A percentile compares a stretch with the other conserved stretches of the same genome.
These are phyloP conservation scores for Oasisia sp. DNA, from an alignment of 2,888 invertebrate species.

Conservation along the genomic window DNA sequence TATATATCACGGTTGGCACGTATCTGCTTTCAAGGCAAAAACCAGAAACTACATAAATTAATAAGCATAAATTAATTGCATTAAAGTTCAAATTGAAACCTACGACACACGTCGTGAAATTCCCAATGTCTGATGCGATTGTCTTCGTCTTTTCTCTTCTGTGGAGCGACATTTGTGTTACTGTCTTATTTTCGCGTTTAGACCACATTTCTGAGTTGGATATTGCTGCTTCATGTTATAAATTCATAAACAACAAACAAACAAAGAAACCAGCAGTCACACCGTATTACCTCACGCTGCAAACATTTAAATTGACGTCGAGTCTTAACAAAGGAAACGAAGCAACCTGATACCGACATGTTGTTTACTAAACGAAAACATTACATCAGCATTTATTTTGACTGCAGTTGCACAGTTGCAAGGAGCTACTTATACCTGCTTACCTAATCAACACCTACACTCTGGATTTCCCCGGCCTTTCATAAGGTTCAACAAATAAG, in stretches of 20 bases:
- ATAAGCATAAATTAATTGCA: background rate
- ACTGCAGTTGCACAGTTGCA: background rate
- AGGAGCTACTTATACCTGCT: background rate
- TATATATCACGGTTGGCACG: too few relatives aligned
- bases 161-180: background rate
- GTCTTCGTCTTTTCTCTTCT: background rate
- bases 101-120: background rate
- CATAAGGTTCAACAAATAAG: too few relatives aligned
- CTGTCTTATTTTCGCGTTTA: background rate
- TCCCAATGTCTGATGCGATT: background rate
- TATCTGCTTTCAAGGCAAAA: too few relatives aligned
- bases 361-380: background rate
- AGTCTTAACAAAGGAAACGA: background rate
- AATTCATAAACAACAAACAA: background rate
- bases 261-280: background rate
- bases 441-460: background rate
- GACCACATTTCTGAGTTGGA: background rate
- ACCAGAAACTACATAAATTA: background rate
- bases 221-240: background rate
- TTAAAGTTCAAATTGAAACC: background rate
- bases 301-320: background rate
- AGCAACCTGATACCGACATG: background rate
- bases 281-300: background rate
- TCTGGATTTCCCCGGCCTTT: too few relatives aligned
- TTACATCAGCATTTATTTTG: background rate